These are phyloP conservation scores for Charanyca ferruginea DNA, from an alignment of 2,888 invertebrate species.

Conservation along the genomic window DNA sequence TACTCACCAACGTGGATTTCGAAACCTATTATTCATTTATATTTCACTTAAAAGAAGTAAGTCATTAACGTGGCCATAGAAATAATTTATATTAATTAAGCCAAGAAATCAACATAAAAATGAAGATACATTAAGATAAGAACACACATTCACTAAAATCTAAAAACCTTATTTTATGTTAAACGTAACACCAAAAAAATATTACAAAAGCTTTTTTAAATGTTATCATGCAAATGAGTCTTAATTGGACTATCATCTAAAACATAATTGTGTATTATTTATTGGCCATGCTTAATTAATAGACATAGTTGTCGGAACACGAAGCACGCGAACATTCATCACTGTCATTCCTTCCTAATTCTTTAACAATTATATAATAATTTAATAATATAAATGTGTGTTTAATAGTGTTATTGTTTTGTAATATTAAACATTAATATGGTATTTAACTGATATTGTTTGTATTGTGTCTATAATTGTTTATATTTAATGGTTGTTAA, in stretches of 20 bases:
- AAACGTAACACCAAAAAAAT: slow-evolving; percentile 17
- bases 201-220: slow-evolving; percentile 48
- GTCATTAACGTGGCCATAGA: neutral
- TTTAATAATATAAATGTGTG: slow-evolving; percentile 52
- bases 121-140: slow-evolving; percentile 15
- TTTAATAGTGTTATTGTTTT: slow-evolving; percentile 44
- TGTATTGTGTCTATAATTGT: slow-evolving; percentile 37
- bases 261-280: slow-evolving; percentile 64
- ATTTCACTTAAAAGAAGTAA: neutral
- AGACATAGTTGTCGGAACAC: slow-evolving; percentile 62
- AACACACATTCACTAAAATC: slow-evolving; percentile 16
- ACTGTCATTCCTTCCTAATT: slow-evolving; percentile 64
- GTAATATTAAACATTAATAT: slow-evolving; percentile 37
- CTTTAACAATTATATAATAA: slow-evolving; percentile 57
- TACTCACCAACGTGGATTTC: too few relatives aligned
- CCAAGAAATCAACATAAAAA: slow-evolving; percentile 30
- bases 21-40: neutral
- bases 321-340: slow-evolving; percentile 54
- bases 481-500: slow-evolving; percentile 28
- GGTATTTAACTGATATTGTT: slow-evolving; percentile 39
- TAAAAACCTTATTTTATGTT: slow-evolving; percentile 14
- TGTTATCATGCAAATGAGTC: slow-evolving; percentile 53
- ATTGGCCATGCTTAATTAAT: slow-evolving; percentile 56
- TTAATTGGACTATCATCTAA: slow-evolving; percentile 64
- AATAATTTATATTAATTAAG: slow-evolving; percentile 1